phyloP scores from a whole-genome alignment of 2,888 invertebrate genomes.

The Drosophila leonis region DNA sequence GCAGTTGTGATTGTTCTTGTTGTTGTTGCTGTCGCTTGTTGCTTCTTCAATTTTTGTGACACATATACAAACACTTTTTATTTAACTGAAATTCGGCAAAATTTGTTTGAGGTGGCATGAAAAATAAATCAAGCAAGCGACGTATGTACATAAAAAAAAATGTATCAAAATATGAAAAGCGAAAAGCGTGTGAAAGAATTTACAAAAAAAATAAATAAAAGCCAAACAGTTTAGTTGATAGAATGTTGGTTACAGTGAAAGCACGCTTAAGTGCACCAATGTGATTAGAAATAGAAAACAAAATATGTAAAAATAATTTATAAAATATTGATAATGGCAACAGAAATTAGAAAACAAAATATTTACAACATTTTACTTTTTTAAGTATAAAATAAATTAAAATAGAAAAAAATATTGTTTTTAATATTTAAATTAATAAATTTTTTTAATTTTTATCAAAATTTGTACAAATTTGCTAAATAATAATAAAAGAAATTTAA shows the following conservation, averaged over 20 bases:
- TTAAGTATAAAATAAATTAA: too few relatives aligned
- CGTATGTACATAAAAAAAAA: slow-evolving; percentile 1
- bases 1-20: slow-evolving; percentile 33
- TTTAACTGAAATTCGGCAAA: slow-evolving; percentile 37
- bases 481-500: too few relatives aligned
- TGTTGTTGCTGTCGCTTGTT: slow-evolving; percentile 36
- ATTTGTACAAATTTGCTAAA: too few relatives aligned
- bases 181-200: slow-evolving; percentile 38
- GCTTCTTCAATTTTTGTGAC: slow-evolving; percentile 28
- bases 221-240: slow-evolving; percentile 29
- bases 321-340: too few relatives aligned
- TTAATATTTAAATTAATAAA: too few relatives aligned
- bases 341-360: too few relatives aligned
- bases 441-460: too few relatives aligned
- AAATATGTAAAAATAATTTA: not conserved
- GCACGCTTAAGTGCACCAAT: not conserved
- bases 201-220: slow-evolving; percentile 12
- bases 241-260: not conserved
- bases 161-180: slow-evolving; percentile 9
- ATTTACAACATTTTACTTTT: too few relatives aligned
- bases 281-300: not conserved
- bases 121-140: slow-evolving; percentile 33
- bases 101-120: slow-evolving; percentile 59
- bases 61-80: slow-evolving; percentile 5
- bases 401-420: too few relatives aligned